Evolutionary conservation across 2,113 vertebrate species (phyloP).

Genomic region (Lepus americanus): DNA sequence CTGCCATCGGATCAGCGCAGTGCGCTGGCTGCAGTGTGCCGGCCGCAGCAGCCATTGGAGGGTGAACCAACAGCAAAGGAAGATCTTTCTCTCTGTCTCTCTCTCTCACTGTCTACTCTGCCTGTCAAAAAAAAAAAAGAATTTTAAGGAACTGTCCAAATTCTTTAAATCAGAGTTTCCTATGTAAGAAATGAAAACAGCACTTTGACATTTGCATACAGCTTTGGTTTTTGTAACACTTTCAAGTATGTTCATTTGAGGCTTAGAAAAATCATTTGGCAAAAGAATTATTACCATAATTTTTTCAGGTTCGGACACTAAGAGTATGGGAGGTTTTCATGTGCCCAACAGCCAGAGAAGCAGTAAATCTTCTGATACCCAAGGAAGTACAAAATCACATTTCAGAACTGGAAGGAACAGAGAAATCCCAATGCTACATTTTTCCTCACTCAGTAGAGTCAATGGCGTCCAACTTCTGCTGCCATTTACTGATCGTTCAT

Average conservation of each 20-base stretch:
- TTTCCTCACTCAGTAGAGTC: neutral
- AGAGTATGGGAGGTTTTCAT: neutral
- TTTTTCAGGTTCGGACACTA: constrained; percentile 42
- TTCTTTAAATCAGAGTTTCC: neutral
- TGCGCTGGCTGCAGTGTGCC: too few relatives aligned
- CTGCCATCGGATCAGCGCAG: too few relatives aligned
- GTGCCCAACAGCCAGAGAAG: neutral
- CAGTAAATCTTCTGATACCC: neutral
- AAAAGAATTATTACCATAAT: neutral
- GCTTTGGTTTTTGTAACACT: constrained; percentile 51
- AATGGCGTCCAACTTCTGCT: neutral
- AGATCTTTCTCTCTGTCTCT: too few relatives aligned
- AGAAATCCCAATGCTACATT: neutral
- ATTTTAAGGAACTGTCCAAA: neutral
- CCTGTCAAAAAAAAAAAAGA: neutral
- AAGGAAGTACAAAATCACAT: neutral
- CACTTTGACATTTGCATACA: neutral
- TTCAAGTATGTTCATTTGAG: neutral
- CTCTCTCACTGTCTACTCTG: too few relatives aligned
- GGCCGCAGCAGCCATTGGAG: too few relatives aligned
- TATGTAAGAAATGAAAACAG: neutral
- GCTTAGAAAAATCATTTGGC: constrained; percentile 40
- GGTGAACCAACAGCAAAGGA: too few relatives aligned
- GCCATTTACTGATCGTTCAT: neutral
- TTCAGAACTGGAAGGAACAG: constrained; percentile 52